Conservation (phyloP, 2,113 vertebrate species). For the Proteles cristata region DNA sequence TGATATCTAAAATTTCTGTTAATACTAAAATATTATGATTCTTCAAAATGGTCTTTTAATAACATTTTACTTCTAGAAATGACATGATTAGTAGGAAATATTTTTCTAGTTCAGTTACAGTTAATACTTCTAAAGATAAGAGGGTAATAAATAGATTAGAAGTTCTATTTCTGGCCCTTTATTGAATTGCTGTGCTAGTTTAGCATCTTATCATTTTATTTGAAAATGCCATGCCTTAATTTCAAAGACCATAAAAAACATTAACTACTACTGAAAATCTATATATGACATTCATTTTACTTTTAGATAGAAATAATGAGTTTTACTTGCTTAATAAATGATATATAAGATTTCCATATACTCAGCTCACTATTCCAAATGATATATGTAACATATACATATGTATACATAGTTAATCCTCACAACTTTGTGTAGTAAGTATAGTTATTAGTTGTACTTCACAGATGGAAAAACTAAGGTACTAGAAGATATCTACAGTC, state of each 20-base stretch:
- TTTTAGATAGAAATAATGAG: background rate
- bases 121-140: background rate
- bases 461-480: background rate
- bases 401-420: background rate
- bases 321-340: slow-evolving; percentile 20
- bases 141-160: background rate
- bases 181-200: background rate
- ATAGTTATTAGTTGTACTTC: background rate
- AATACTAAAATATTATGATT: background rate
- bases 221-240: background rate
- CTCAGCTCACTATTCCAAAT: background rate
- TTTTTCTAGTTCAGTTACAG: background rate
- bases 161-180: background rate
- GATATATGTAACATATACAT: background rate
- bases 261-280: background rate
- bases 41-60: background rate
- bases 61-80: background rate
- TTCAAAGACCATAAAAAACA: background rate
- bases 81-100: background rate
- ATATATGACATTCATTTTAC: background rate
- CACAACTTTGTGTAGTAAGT: background rate
- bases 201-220: background rate
- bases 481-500: background rate
- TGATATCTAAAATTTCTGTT: background rate
- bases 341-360: background rate